Conservation (phyloP, 2,888 invertebrate genomes). For the Allacma fusca region DNA sequence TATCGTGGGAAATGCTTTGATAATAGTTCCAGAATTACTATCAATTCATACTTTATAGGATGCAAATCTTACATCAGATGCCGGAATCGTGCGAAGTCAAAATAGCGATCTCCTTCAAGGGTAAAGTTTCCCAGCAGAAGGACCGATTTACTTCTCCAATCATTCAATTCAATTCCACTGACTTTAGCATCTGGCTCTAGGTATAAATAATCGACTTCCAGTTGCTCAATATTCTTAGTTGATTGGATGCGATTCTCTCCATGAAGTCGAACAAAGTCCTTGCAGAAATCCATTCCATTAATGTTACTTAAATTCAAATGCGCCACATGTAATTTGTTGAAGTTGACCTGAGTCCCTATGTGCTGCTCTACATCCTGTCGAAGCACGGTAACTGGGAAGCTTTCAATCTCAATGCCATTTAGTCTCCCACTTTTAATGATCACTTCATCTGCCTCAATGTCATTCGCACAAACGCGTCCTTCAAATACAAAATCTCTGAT, state of each 20-base stretch:
- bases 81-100: constrained; percentile 3
- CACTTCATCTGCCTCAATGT: constrained; percentile 20
- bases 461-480: constrained; percentile 17
- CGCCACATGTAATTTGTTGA: not conserved
- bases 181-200: constrained; percentile 29
- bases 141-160: constrained; percentile 48
- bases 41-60: not conserved
- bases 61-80: constrained; percentile 46
- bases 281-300: constrained; percentile 38
- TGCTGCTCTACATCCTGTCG: constrained; percentile 40
- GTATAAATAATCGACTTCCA: constrained; percentile 26
- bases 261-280: constrained; percentile 45
- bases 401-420: constrained; percentile 47
- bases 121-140: constrained; percentile 23
- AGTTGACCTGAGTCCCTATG: not conserved
- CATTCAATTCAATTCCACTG: constrained; percentile 47
- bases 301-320: constrained; percentile 20
- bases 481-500: constrained; percentile 46
- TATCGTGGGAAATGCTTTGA: too few relatives aligned
- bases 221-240: constrained; percentile 37
- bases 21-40: too few relatives aligned
- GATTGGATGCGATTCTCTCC: constrained; percentile 44
- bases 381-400: constrained; percentile 44
- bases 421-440: constrained; percentile 41
- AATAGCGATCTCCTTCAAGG: constrained; percentile 25